Evolutionary conservation across 2,797 vertebrate species (phyloP), one percentile per base, ranked within the genome.

Genomic region (Cuniculus paca): DNA sequence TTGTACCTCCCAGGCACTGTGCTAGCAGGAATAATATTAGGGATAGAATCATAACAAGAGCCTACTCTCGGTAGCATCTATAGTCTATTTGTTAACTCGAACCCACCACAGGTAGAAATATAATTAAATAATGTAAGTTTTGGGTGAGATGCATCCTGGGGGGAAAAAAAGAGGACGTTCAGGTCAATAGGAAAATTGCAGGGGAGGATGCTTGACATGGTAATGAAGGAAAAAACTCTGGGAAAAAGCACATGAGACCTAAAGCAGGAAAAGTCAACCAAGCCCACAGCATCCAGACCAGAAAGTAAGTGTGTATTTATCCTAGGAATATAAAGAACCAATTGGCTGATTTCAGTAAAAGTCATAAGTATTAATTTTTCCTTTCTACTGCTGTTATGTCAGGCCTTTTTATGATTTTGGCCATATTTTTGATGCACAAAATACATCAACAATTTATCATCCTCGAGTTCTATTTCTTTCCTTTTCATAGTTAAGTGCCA

Each of bases 401-500:
- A 79, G 56, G 34, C 5, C 10, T 88, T 84, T 82, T 22, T 65
- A 26, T 80, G 58, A 96, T 70, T 61, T 58, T 5, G 26, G 52
- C 7, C 58, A 89, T 75, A 22, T 28, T 89, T 88, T 88, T 77
- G 17, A 58, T 58, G 42, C 39, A 72, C 74, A 63, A 63, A 90
- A 84, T 45, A 77, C 82, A 56, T 72, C 11, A 91, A 52, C 6
- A 39, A 7, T 77, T 90, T 84, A 61, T 95, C 36, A 63, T 78
- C 90, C n/a, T 78, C 82, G 7, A n/a, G 68, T 90, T 9, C 28
- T 80, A 70, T 58, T 56, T 87, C 17, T 65, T 93, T 89, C 10
- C 17, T 39, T 95, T 94, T 92, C 65, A 72, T 56, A 82, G 31
- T 48, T 56, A 78, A 90, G 60, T 75, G 13, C 10, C 75, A 94